Evolutionary conservation across 1,140 invertebrate species (phyloP), one percentile per base, ranked within the genome.

Genomic region (Brachionus asplanchnoidis): DNA sequence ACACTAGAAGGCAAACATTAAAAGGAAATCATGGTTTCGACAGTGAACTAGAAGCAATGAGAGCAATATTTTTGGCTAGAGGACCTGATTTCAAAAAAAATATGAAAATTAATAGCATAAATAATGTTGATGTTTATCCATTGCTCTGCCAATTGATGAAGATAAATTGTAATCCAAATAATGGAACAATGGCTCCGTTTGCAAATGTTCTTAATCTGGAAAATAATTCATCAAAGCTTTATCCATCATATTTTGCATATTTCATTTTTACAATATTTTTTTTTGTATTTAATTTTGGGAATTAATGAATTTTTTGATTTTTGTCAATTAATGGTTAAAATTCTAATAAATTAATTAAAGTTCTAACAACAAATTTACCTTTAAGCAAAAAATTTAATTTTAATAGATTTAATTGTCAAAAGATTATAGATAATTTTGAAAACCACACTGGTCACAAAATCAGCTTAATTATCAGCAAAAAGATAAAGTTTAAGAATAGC

Each of bases 11-110:
- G 12, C 73, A 77, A 50, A 77, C 73, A n/a, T n/a, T 77, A 28
- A 50, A 46, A 26, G 73, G 73, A 20, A 77, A 77, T 77, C 73
- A 88, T 92, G 23, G 92, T 93, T 86, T 87, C 89, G 53, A 87
- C 91, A 56, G 91, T 92, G 0, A 87, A 88, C 65, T 92, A 92
- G 87, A 87, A 93, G 44, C 87, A 92, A 84, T 80, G 90, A 12
- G 88, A 91, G 86, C 86, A 93, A 60, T 82, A 20, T 82, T 82
- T 68, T 60, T 82, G 56, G 79, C 79, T 2, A 82, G 50, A 60
- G 79, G 79, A 9, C 79, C 79, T 7, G 23, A 32, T 23, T 82
- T 82, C 32, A 82, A 44, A 17, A 11, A 9, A 42, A 68, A 46
- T 23, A 20, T 23, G 26, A 17, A 44, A 60, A 82, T 82, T 23